Percentiles rank a stretch among this genome's conserved stretches.
Conservation (phyloP, 2,113 vertebrate genomes). For the Aviceda subcristata region DNA sequence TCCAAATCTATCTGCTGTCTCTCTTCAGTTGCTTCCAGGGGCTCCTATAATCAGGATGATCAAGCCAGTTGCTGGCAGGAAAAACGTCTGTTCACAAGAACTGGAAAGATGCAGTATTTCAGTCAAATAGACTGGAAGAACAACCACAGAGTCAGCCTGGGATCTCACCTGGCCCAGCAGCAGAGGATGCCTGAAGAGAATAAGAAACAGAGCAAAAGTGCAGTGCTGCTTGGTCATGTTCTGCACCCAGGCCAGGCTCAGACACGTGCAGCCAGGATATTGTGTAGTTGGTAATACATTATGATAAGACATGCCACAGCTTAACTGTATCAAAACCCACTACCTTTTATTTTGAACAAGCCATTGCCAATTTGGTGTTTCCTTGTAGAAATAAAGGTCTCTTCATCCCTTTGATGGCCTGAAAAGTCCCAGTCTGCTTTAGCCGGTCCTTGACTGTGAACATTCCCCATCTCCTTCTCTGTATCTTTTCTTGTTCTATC, state of each 20-base stretch:
- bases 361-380: neutral
- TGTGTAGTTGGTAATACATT: neutral
- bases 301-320: neutral
- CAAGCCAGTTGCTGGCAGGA: neutral
- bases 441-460: neutral
- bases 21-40: neutral
- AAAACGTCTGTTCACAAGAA: neutral
- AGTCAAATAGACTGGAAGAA: neutral
- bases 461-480: fast-evolving
- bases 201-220: neutral
- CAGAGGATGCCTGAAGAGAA: neutral
- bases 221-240: neutral
- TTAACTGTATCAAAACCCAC: neutral
- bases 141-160: neutral
- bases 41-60: neutral
- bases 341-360: neutral
- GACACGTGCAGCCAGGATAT: neutral
- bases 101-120: neutral
- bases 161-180: neutral
- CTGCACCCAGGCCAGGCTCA: neutral
- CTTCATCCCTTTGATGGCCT: neutral
- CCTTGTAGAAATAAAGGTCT: neutral
- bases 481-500: neutral
- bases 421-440: neutral
- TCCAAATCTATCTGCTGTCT: neutral